Base-by-base conservation (phyloP, 2,113 vertebrate species). In the Oryzias celebensis region DNA sequence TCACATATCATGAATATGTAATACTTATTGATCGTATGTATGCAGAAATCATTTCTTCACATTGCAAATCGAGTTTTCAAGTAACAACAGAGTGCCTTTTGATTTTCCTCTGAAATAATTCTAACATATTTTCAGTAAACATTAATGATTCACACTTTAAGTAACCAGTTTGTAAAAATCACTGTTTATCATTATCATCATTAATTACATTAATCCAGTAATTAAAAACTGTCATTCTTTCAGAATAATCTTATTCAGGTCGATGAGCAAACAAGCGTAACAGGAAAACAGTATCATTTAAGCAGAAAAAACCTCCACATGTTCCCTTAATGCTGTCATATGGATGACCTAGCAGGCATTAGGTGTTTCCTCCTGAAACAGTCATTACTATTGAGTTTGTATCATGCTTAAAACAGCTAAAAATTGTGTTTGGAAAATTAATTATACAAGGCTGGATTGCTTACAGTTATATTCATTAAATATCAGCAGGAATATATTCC, bases 221-320 rank as follows among this genome's bases (percentile, higher is more conserved):
- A 20, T 20, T 20, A 20, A 20, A 20, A 20, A 20, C 61, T 77
- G 76, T 71, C 68, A 58, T 78, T 52, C 1, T 50, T 73, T 58
- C 14, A 10, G 63, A 68, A 84, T 69, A 68, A 55, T 66, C 84
- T 69, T 44, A 53, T 85, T 83, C 72, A 88, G 85, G 81, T 88
- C 85, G 87, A 42, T 51, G 81, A 82, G 68, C 82, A 77, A 66
- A 64, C 64, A 77, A 68, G 54, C 46, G 2, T 45, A 64, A 47
- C 42, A 71, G 77, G 66, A 86, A 86, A 87, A 85, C 55, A 64
- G 53, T 42, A 67, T 87, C 74, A 85, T 73, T 84, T 84, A 70
- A 72, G 56, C 76, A 82, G 73, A 77, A 64, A 69, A 81, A 64
- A 68, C 84, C 83, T 83, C 81, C 74, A 63, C 28, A 10, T 64